phyloP scores from a whole-genome alignment of 2,113 vertebrate genomes.

The Pollimyrus isidori region DNA sequence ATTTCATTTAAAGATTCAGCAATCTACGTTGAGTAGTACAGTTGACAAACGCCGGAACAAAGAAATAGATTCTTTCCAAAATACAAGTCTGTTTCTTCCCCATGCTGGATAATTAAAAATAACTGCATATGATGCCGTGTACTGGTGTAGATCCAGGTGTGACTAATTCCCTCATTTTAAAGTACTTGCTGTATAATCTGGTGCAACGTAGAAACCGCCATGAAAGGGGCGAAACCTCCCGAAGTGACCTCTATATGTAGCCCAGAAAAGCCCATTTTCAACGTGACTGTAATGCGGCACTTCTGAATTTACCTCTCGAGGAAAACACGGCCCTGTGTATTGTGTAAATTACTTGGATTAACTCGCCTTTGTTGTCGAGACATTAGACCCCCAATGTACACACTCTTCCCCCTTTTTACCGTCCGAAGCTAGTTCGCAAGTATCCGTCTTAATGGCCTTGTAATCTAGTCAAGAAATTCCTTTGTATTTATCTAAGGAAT shows the following conservation, averaged over 20 bases:
- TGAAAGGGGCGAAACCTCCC: neutral
- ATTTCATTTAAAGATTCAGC: neutral
- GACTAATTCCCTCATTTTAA: neutral
- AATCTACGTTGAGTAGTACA: neutral
- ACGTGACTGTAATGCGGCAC: slow-evolving; percentile 30
- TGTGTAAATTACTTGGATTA: slow-evolving; percentile 66
- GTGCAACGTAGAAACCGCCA: neutral
- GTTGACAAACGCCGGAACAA: neutral
- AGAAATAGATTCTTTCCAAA: neutral
- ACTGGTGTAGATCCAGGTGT: neutral
- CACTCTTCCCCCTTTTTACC: slow-evolving; percentile 28
- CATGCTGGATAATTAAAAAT: neutral
- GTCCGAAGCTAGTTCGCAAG: slow-evolving; percentile 9
- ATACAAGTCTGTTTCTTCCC: neutral
- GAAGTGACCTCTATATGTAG: slow-evolving; percentile 24
- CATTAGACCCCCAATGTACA: slow-evolving; percentile 53
- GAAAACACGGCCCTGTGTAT: slow-evolving; percentile 60
- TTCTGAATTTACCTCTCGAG: slow-evolving; percentile 47
- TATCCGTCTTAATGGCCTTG: neutral
- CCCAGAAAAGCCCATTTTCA: slow-evolving; percentile 31
- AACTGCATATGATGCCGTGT: neutral
- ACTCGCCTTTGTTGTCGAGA: slow-evolving; percentile 52
- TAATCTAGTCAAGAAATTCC: neutral
- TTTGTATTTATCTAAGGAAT: slow-evolving; percentile 4
- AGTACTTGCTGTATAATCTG: neutral